These are phyloP conservation scores for Drosophila robusta DNA, from an alignment of 2,888 invertebrate genomes.

Conservation along the genomic window DNA sequence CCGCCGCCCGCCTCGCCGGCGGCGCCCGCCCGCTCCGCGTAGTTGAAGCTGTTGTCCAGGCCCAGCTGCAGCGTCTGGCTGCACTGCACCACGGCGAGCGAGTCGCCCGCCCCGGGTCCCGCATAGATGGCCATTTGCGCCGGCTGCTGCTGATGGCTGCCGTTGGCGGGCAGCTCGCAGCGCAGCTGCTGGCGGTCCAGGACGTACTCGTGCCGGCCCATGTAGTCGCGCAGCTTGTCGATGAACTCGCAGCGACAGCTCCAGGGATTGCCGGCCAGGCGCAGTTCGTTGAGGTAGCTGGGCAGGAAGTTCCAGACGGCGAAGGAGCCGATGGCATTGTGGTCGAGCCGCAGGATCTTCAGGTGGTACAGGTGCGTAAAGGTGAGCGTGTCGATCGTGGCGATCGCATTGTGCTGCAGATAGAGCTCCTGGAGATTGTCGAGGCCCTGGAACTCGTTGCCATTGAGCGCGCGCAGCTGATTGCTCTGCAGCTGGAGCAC, in stretches of 20 bases:
- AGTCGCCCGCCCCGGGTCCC: conserved; percentile 43
- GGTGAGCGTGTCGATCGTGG: conserved; percentile 93
- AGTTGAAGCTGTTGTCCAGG: conserved; percentile 57
- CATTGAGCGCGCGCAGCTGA: conserved; percentile 91
- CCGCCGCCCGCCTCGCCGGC: conserved; percentile 82
- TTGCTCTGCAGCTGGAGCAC: conserved; percentile 95
- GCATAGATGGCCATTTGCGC: conserved; percentile 76
- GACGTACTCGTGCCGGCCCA: conserved; percentile 90
- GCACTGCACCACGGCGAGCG: conserved; percentile 77
- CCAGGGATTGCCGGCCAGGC: conserved; percentile 93
- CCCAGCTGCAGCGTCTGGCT: conserved; percentile 71
- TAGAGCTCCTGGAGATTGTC: conserved; percentile 94
- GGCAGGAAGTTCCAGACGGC: conserved; percentile 91
- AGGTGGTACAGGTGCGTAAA: conserved; percentile 93
- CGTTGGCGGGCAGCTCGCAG: conserved; percentile 87
- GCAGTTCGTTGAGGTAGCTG: conserved; percentile 88
- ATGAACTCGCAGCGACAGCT: conserved; percentile 94
- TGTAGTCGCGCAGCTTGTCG: conserved; percentile 92
- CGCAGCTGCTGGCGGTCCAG: conserved; percentile 91
- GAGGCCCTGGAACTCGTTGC: conserved; percentile 93
- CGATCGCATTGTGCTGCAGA: conserved; percentile 93
- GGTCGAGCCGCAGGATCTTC: conserved; percentile 93
- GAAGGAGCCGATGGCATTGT: conserved; percentile 92
- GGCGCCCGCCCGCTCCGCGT: conserved; percentile 55
- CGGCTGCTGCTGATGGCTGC: conserved; percentile 61